phyloP scores from a whole-genome alignment of 1,140 invertebrate genomes.

The Phenacoccus solenopsis region DNA sequence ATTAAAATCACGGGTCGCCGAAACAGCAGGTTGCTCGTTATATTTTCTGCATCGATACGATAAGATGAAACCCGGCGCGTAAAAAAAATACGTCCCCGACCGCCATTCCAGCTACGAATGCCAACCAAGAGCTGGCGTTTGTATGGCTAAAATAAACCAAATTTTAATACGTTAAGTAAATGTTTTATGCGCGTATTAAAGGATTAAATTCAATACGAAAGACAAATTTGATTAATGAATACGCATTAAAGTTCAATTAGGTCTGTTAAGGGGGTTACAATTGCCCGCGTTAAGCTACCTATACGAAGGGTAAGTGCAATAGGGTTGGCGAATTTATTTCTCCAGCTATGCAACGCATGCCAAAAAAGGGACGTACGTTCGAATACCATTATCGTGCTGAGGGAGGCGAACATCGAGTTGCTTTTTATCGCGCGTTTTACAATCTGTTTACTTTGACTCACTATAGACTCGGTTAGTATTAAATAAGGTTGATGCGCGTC shows the following conservation, averaged over 20 bases:
- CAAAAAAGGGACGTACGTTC: neutral
- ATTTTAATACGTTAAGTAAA: neutral
- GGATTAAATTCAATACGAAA: constrained; percentile 7
- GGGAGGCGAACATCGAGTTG: neutral
- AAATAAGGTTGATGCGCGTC: neutral
- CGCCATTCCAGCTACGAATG: too few species aligned
- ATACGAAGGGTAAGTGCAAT: neutral
- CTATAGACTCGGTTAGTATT: neutral
- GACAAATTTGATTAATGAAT: constrained; percentile 19
- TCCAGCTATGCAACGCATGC: neutral
- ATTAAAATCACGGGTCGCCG: too few species aligned
- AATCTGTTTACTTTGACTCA: constrained; percentile 14
- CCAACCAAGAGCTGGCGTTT: too few species aligned
- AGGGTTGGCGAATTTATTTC: constrained; percentile 3
- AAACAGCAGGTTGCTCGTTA: too few species aligned
- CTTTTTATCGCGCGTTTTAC: constrained; percentile 12
- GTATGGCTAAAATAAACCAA: neutral
- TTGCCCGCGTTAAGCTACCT: neutral
- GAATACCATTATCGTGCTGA: neutral
- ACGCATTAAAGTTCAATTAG: constrained; percentile 19
- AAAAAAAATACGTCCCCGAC: too few species aligned
- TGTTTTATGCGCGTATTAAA: neutral
- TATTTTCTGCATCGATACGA: too few species aligned
- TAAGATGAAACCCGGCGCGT: too few species aligned
- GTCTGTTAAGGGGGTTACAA: constrained; percentile 4